Evolutionary conservation across 2,888 invertebrate genomes (phyloP), one percentile per base, ranked within the genome.

Genomic region (Drosophila percnosoma): DNA sequence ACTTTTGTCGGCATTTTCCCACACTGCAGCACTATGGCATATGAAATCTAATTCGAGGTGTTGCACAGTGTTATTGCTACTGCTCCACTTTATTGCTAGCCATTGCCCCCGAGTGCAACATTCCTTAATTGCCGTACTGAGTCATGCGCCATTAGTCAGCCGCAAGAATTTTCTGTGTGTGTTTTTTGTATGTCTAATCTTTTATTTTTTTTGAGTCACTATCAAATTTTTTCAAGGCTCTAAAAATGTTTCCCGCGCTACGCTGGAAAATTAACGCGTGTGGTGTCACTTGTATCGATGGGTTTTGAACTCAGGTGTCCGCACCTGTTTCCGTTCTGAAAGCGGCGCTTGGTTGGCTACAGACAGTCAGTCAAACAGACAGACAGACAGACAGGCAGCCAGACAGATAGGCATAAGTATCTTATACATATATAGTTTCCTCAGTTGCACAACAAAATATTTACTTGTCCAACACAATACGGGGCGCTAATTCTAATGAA

Each of bases 71-170:
- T 33, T 51, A 7, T 45, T 40, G 63, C 65, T 48, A 31, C 24
- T 68, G 78, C 76, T 77, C 79, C 74, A 79, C 55, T 77, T 79
- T 59, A 31, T 11, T 53, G 54, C 60, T 33, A 69, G 60, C 53
- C 60, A 45, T 55, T 58, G 55, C 70, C 60, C 27, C 54, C 29
- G 24, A 52, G 87, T 73, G 62, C 58, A 82, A 80, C 83, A 78
- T 80, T 85, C 71, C 80, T 69, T 78, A 85, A 85, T 80, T 69
- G 83, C 72, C 48, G 33, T 73, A 77, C 77, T 85, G 85, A 89
- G 87, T 85, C 85, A 85, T 68, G 87, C 70, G n/a, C 64, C 70
- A 85, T 89, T 85, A 87, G 85, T 85, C 89, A 85, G 69, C 75
- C 75, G 72, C 72, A 84, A 79, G 71, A 87, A 79, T 72, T 83